Conservation (phyloP, 2,113 vertebrate species). For the Colaptes auratus region DNA sequence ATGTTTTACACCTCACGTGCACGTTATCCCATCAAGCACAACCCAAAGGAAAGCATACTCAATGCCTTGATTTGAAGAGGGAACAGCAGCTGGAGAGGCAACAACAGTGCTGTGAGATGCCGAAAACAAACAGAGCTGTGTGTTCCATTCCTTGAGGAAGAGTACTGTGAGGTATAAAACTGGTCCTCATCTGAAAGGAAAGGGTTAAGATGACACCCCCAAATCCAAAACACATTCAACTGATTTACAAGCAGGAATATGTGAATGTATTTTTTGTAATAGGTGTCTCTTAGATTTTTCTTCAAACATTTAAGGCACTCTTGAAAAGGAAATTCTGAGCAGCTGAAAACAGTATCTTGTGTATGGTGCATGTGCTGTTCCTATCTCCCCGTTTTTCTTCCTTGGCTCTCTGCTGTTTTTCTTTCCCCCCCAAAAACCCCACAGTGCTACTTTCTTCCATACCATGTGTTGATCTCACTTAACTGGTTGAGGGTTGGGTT, state of each 20-base stretch:
- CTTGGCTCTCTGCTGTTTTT: not conserved
- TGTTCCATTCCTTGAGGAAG: not conserved
- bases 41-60: not conserved
- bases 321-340: not conserved
- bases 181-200: not conserved
- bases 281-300: not conserved
- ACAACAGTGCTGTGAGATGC: not conserved
- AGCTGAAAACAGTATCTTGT: not conserved
- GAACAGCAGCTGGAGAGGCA: not conserved
- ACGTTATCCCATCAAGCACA: not conserved
- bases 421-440: accelerated
- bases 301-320: not conserved
- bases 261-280: not conserved
- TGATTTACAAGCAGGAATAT: not conserved
- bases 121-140: not conserved
- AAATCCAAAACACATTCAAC: not conserved
- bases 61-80: not conserved
- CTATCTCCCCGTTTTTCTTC: not conserved
- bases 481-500: not conserved
- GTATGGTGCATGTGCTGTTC: accelerated
- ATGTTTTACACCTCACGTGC: not conserved
- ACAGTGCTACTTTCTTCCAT: not conserved
- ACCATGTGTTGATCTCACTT: not conserved
- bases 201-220: not conserved
- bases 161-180: not conserved